Evolutionary conservation across 2,113 vertebrate species (phyloP), one percentile per base, ranked within the genome.

Genomic region (Malurus melanocephalus): DNA sequence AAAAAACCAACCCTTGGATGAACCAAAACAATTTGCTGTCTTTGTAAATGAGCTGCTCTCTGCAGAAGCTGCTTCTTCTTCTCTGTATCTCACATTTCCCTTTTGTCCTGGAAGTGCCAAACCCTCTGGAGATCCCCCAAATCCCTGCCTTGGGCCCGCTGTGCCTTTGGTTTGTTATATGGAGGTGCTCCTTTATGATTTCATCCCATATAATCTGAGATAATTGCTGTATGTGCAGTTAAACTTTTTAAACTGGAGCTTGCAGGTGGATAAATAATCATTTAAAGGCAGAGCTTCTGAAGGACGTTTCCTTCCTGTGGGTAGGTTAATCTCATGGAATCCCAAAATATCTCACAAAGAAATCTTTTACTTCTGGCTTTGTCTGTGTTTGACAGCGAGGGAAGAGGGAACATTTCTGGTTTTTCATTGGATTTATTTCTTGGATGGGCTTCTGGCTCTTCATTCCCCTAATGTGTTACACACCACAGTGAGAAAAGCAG

Each of bases 121-220:
- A 35, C 26, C 28, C 2, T 2, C n/a, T 28, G 51, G 23, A 49
- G 9, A 10, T 75, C 17, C 30, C 66, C 12, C 24, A 5, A 0
- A 24, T 4, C 42, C 80, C 27, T 7, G 1, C 51, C 4, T 7
- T 3, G n/a, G 4, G 14, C 66, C 9, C 27, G 35, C 42, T 59
- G 26, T 43, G 46, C 8, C 10, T 56, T 28, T 22, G 30, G 2
- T 16, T 65, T 73, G 42, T 4, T 72, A 1, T 4, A 4, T 12
- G 12, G 1, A 3, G 33, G 2, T 10, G 32, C 26, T 72, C 22
- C 49, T 60, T 27, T 5, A 1, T 2, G 27, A 1, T 8, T 35
- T 27, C 59, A 46, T 49, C 45, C 35, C 2, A 1, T 5, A 2
- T 4, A 52, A 19, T 9, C 20, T 46, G 49, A 17, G 32, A 24